phyloP scores from a whole-genome alignment of 1,140 invertebrate genomes.

The Araneus ventricosus region DNA sequence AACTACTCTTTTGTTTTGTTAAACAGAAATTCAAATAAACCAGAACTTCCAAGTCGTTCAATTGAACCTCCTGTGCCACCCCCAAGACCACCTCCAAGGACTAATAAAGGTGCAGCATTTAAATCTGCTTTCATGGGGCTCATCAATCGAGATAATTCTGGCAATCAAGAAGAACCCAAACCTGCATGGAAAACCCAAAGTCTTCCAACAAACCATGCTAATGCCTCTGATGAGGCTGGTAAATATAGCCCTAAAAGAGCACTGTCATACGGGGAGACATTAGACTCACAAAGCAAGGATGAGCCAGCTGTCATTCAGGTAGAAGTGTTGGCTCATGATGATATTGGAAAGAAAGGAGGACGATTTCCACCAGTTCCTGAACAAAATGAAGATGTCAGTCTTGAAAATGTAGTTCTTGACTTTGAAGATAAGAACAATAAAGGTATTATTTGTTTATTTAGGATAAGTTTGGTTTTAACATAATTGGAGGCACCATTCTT shows the following conservation, averaged over 20 bases:
- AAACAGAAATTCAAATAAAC: slow-evolving; percentile 53
- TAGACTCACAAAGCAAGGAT: not conserved
- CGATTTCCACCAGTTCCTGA: slow-evolving; percentile 42
- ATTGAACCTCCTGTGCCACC: slow-evolving; percentile 52
- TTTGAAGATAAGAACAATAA: slow-evolving; percentile 40
- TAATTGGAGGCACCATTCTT: no score
- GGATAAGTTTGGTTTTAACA: not conserved
- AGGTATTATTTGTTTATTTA: not conserved
- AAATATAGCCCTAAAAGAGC: slow-evolving; percentile 52
- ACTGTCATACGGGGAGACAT: slow-evolving; percentile 32
- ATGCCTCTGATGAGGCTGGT: not conserved
- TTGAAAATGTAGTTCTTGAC: slow-evolving; percentile 64
- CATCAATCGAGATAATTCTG: slow-evolving; percentile 43
- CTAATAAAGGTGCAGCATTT: slow-evolving; percentile 49
- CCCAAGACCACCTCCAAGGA: slow-evolving; percentile 65
- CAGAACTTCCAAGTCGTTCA: slow-evolving; percentile 60
- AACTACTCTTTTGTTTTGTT: not conserved
- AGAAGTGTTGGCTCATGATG: slow-evolving; percentile 45
- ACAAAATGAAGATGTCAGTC: slow-evolving; percentile 52
- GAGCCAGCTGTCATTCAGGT: slow-evolving; percentile 51
- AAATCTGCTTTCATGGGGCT: slow-evolving; percentile 61
- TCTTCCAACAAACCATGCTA: slow-evolving; percentile 44
- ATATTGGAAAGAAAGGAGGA: slow-evolving; percentile 1
- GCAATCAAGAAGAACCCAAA: slow-evolving; percentile 5
- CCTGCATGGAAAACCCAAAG: slow-evolving; percentile 65